phyloP scores from a whole-genome alignment of 2,888 invertebrate species.

The Autographa pulchrina region DNA sequence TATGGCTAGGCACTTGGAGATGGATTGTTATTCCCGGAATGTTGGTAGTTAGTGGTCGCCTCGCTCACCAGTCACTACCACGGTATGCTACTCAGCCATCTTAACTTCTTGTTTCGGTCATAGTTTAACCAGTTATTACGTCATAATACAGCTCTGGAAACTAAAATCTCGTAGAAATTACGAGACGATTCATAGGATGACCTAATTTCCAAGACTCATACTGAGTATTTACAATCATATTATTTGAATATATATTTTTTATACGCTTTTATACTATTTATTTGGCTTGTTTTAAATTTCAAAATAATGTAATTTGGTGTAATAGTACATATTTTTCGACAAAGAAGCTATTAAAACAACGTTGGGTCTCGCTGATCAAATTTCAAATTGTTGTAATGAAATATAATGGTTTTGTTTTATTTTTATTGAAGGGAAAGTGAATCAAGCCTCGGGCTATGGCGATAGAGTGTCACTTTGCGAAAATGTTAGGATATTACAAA shows the following conservation, averaged over 20 bases:
- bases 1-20: slow-evolving; percentile 33
- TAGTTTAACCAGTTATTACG: slow-evolving; percentile 38
- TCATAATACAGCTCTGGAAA: slow-evolving; percentile 7
- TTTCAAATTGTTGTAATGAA: slow-evolving; percentile 34
- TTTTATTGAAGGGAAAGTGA: slow-evolving; percentile 12
- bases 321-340: slow-evolving; percentile 19
- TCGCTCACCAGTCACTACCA: not conserved
- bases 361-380: slow-evolving; percentile 20
- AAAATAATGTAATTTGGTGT: slow-evolving; percentile 24
- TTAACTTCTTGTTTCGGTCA: slow-evolving; percentile 26
- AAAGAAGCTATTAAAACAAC: slow-evolving; percentile 24
- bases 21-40: slow-evolving; percentile 41
- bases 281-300: not conserved
- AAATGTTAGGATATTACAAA: slow-evolving; percentile 11
- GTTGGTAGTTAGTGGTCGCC: slow-evolving; percentile 29
- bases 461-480: slow-evolving; percentile 14
- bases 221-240: too few species aligned
- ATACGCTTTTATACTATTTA: too few species aligned
- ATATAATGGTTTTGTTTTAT: slow-evolving; percentile 40
- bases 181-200: not conserved
- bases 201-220: slow-evolving; percentile 2
- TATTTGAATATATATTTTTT: too few species aligned
- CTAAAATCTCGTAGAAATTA: not conserved
- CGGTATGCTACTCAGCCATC: slow-evolving; percentile 23
- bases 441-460: slow-evolving; percentile 8